Conservation (phyloP, 2,888 invertebrate species). For the Platerodrilus igneus region DNA sequence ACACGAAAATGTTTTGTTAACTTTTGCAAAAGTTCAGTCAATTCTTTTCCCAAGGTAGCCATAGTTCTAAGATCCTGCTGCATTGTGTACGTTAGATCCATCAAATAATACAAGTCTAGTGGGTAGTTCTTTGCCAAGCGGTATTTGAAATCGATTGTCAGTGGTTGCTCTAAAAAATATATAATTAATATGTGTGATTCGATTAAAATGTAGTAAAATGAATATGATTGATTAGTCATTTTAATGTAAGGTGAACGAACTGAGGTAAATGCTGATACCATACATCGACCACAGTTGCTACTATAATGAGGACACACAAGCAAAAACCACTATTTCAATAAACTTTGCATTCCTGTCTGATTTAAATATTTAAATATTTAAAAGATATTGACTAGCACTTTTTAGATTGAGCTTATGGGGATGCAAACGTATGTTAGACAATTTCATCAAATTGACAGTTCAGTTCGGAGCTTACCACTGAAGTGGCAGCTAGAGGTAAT, state of each 20-base stretch:
- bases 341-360: too few species aligned
- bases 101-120: slow-evolving; percentile 83
- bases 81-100: slow-evolving; percentile 91
- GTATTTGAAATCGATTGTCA: slow-evolving; percentile 60
- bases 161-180: slow-evolving; percentile 55
- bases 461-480: too few species aligned
- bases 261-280: too few species aligned
- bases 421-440: too few species aligned
- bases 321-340: too few species aligned
- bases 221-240: background rate
- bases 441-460: too few species aligned
- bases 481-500: too few species aligned
- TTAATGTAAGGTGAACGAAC: background rate
- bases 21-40: slow-evolving; percentile 56
- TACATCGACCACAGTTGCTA: slow-evolving; percentile 1
- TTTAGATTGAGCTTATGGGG: too few species aligned
- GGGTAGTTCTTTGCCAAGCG: slow-evolving; percentile 80
- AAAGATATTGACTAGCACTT: too few species aligned
- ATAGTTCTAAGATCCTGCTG: slow-evolving; percentile 77
- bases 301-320: background rate
- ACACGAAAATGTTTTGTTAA: slow-evolving; percentile 69
- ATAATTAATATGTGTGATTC: too few species aligned
- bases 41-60: slow-evolving; percentile 59
- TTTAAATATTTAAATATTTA: too few species aligned
- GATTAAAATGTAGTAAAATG: slow-evolving; percentile 6